Conservation (phyloP, 2,113 vertebrate species). For the Tylochromis polylepis region DNA sequence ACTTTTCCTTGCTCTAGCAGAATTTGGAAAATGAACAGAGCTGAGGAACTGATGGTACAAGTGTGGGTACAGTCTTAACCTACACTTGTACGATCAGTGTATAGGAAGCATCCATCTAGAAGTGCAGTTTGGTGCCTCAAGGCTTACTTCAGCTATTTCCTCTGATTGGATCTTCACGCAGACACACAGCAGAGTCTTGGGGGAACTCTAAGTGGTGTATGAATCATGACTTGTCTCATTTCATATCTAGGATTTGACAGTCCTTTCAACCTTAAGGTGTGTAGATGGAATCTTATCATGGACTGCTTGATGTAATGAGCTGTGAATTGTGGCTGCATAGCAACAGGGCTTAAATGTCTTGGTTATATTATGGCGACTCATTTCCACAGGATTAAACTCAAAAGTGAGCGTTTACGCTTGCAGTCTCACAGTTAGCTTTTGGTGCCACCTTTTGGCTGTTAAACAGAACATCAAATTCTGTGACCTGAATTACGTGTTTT, state of each 20-base stretch:
- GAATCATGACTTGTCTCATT: not conserved
- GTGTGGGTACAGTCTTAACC: not conserved
- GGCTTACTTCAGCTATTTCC: not conserved
- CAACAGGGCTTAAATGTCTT: not conserved
- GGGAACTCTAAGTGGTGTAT: not conserved
- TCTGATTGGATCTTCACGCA: not conserved
- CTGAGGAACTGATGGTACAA: not conserved
- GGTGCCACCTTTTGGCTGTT: constrained; percentile 42
- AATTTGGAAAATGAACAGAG: not conserved
- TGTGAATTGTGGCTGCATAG: not conserved
- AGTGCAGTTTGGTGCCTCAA: not conserved
- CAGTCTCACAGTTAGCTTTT: not conserved
- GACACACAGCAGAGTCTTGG: not conserved
- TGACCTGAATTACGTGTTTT: constrained; percentile 27
- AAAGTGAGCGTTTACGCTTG: not conserved
- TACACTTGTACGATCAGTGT: not conserved
- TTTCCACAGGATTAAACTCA: not conserved
- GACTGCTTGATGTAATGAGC: not conserved
- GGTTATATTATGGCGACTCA: not conserved
- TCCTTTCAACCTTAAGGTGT: not conserved
- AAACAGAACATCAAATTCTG: not conserved
- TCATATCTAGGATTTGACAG: not conserved
- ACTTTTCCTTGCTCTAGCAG: not conserved
- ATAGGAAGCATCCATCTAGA: not conserved
- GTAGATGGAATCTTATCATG: not conserved